phyloP scores from a whole-genome alignment of 2,888 invertebrate genomes.

The Mesoligia furuncula region DNA sequence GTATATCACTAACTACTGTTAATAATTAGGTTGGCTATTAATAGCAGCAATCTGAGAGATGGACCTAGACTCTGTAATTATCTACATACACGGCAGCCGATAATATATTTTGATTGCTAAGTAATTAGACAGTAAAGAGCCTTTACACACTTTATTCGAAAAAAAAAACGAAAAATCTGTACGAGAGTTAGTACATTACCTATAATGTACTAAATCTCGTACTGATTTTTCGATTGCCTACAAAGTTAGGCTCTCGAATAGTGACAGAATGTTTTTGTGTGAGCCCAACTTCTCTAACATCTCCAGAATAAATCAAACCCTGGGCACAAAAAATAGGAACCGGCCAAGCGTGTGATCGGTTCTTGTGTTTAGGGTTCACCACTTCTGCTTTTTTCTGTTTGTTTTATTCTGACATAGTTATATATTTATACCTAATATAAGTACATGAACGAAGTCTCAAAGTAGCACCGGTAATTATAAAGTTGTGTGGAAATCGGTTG shows the following conservation, averaged over 20 bases:
- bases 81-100: neutral
- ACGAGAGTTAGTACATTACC: too few relatives aligned
- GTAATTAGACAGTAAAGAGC: neutral
- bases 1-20: neutral
- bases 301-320: slow-evolving; percentile 59
- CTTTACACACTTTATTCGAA: neutral
- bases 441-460: too few relatives aligned
- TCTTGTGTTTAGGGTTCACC: slow-evolving; percentile 4
- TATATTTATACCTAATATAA: too few relatives aligned
- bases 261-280: slow-evolving; percentile 41
- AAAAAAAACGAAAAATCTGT: too few relatives aligned
- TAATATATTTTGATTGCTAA: neutral
- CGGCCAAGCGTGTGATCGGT: slow-evolving; percentile 22
- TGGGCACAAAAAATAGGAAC: slow-evolving; percentile 43
- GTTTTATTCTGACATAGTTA: neutral
- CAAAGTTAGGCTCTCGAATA: slow-evolving; percentile 16
- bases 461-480: too few relatives aligned
- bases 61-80: slow-evolving; percentile 7
- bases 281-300: slow-evolving; percentile 49
- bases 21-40: slow-evolving; percentile 13
- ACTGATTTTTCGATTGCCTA: slow-evolving; percentile 22
- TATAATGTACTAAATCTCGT: slow-evolving; percentile 20
- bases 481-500: too few relatives aligned
- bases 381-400: neutral
- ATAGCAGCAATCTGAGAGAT: neutral